A percentile compares a stretch with the other conserved stretches of the same genome.
phyloP scores from a whole-genome alignment of 2,888 invertebrate species.

The Entomobrya multifasciata region DNA sequence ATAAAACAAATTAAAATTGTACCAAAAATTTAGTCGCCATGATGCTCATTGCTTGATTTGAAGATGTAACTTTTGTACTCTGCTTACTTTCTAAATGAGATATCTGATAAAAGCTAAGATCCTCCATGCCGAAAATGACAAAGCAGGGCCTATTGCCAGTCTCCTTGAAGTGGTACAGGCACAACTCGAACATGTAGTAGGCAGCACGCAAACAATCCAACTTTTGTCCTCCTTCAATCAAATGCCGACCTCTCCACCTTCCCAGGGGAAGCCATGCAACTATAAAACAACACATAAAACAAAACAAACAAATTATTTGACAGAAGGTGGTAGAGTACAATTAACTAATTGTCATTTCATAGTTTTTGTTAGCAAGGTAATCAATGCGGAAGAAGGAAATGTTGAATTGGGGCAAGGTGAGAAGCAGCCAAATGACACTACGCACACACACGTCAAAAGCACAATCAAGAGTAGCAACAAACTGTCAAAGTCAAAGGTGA shows the following conservation, averaged over 20 bases:
- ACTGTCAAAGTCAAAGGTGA: no score
- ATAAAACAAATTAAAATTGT: not conserved
- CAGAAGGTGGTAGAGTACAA: not conserved
- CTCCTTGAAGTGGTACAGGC: constrained; percentile 13
- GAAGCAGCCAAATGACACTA: not conserved
- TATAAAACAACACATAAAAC: not conserved
- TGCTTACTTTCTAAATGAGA: constrained; percentile 64
- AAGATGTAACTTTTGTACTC: no score
- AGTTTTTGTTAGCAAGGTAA: no score
- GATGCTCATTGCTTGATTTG: no score
- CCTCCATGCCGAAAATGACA: constrained; percentile 52
- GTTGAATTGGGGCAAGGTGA: not conserved
- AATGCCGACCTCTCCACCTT: constrained; percentile 60
- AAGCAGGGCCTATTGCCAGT: constrained; percentile 31
- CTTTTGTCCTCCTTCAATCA: constrained; percentile 63
- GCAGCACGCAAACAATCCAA: constrained; percentile 57
- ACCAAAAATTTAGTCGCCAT: no score
- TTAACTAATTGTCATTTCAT: not conserved
- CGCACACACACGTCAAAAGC: not conserved
- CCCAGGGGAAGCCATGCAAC: constrained; percentile 64
- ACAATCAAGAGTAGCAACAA: not conserved
- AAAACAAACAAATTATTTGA: not conserved
- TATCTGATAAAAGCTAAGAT: constrained; percentile 58
- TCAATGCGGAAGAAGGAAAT: not conserved
- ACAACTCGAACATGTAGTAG: constrained; percentile 48